These are phyloP conservation scores for Diaphora mendica DNA, from an alignment of 2,888 invertebrate species.

Conservation along the genomic window DNA sequence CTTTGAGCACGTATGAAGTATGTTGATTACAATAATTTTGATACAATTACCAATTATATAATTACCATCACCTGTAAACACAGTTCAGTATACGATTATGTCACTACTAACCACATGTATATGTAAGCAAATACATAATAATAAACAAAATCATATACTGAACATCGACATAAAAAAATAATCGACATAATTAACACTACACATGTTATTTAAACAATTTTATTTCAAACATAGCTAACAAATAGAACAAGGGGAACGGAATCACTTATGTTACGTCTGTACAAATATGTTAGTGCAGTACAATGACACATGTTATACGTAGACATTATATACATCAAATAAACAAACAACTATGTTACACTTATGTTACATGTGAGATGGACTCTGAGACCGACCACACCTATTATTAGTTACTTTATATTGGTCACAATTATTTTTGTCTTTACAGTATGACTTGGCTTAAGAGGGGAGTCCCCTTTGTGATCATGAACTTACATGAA, in stretches of 20 bases:
- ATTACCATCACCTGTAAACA: constrained; percentile 30
- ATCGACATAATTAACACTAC: constrained; percentile 47
- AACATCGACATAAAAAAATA: constrained; percentile 30
- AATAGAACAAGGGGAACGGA: constrained; percentile 24
- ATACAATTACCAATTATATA: constrained; percentile 29
- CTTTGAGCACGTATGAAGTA: constrained; percentile 26
- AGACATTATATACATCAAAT: constrained; percentile 18
- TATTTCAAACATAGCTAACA: constrained; percentile 38
- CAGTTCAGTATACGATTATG: constrained; percentile 32
- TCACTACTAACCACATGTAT: neutral
- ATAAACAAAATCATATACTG: constrained; percentile 30
- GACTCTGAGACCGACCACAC: constrained; percentile 5
- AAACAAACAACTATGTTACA: constrained; percentile 19
- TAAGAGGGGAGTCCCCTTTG: neutral
- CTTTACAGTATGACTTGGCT: neutral
- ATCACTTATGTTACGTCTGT: constrained; percentile 42
- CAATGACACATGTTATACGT: constrained; percentile 8
- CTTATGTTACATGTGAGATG: constrained; percentile 7
- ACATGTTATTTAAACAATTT: constrained; percentile 45
- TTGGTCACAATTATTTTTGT: neutral
- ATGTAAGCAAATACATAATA: neutral
- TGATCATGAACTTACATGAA: neutral
- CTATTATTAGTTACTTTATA: constrained; percentile 4
- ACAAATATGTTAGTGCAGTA: constrained; percentile 33
- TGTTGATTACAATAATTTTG: constrained; percentile 39